Base-by-base conservation (phyloP, 1,140 invertebrate species). In the Drosophila arizonae region DNA sequence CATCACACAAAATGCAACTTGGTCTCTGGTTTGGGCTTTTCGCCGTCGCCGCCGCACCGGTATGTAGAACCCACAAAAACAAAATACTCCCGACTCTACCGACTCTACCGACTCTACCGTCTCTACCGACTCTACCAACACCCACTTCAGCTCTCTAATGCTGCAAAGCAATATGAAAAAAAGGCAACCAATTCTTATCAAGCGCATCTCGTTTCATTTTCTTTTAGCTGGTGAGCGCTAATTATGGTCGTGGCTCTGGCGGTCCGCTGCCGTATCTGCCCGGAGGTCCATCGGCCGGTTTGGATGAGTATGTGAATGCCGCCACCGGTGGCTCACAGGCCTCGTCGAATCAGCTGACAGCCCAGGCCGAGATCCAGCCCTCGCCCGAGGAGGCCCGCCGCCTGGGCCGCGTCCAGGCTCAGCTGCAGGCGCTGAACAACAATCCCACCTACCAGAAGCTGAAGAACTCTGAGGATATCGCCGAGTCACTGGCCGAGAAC, bases 381-480 rank as follows among this genome's bases (percentile, higher is more conserved):
- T 48, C 90, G 26, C 62, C 67, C 8, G 81, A 86, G 61, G 90
- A 90, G 60, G 81, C 77, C 0, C 81, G 85, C 46, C 85, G 90
- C 30, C 61, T 90, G 70, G 86, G 77, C 10, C 76, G 78, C 36
- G 90, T 87, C 21, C 82, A 90, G 72, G 86, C 90, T 48, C 90
- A 91, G 60, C 68, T 90, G 17, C 80, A 90, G 30, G 86, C 90
- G 11, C 75, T 90, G 33, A 90, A 90, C 72, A 72, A 70, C 69
- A 89, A 87, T 45, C 77, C 90, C 64, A 81, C 77, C 54, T 91
- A 91, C 51, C 77, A 90, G 58, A 90, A 90, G 70, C 72, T 90
- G 72, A 85, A 85, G 68, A 90, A 90, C 72, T 90, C 90, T 26
- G 90, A 91, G 73, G 80, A 90, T 28, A 91, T 91, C 58, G 90